Percentiles rank a stretch among this genome's conserved stretches.
Evolutionary conservation across 2,888 invertebrate genomes (phyloP).

Genomic region (Spilosoma lubricipeda): DNA sequence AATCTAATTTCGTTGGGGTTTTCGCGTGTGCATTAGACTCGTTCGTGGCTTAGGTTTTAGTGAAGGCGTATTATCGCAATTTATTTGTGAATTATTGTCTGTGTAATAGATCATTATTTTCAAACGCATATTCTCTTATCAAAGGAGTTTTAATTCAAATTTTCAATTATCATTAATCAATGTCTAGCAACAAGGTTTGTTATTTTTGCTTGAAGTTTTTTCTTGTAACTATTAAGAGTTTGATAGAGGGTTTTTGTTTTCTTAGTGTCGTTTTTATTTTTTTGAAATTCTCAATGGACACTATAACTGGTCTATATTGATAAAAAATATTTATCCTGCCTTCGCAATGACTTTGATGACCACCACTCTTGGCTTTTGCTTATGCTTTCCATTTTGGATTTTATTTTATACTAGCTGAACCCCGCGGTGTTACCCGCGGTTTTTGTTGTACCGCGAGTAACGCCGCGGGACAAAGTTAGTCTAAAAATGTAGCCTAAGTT

Average conservation of each 20-base stretch:
- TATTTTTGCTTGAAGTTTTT: constrained; percentile 36
- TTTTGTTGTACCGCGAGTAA: no score
- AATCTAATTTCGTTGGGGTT: constrained; percentile 53
- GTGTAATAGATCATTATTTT: constrained; percentile 19
- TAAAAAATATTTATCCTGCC: no score
- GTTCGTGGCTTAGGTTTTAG: constrained; percentile 24
- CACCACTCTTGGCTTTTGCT: no score
- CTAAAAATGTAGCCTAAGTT: no score
- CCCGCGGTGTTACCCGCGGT: no score
- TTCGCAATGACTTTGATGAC: no score
- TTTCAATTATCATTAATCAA: constrained; percentile 50
- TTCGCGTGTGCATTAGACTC: constrained; percentile 32
- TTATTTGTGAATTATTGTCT: constrained; percentile 11
- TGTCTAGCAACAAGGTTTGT: constrained; percentile 43
- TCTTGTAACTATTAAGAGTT: constrained; percentile 22
- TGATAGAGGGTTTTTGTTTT: constrained; percentile 11
- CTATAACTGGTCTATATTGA: background rate
- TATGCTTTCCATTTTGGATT: no score
- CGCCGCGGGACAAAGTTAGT: no score
- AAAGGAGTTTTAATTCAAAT: constrained; percentile 47
- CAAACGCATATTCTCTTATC: constrained; percentile 27
- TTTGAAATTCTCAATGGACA: constrained; percentile 23
- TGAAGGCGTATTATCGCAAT: constrained; percentile 18
- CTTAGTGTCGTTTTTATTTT: constrained; percentile 3
- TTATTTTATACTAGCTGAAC: no score